Percentiles rank a stretch among this genome's conserved stretches.
Evolutionary conservation across 2,888 invertebrate genomes (phyloP).

Genomic region (Papilio demoleus): DNA sequence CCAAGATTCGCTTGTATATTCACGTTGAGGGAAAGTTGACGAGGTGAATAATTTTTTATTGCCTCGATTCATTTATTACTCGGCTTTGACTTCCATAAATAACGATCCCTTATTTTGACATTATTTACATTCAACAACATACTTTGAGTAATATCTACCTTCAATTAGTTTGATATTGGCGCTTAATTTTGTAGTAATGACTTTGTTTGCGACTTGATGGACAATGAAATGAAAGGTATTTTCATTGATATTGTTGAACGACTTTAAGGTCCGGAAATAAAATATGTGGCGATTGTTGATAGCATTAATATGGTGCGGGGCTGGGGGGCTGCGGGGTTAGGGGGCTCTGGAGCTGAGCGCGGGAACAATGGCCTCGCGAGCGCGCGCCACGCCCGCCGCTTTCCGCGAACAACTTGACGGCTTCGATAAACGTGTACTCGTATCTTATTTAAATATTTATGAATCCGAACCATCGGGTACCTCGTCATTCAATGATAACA

Average conservation of each 20-base stretch:
- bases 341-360: slow-evolving; percentile 24
- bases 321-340: not conserved
- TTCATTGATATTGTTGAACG: slow-evolving; percentile 33
- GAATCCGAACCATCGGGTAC: slow-evolving; percentile 72
- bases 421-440: slow-evolving; percentile 74
- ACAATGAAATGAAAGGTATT: slow-evolving; percentile 39
- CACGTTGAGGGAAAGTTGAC: slow-evolving; percentile 75
- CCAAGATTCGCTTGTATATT: slow-evolving; percentile 54
- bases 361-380: slow-evolving; percentile 61
- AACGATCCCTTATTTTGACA: slow-evolving; percentile 73
- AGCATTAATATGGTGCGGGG: slow-evolving; percentile 30
- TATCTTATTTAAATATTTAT: slow-evolving; percentile 79
- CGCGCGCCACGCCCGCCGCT: slow-evolving; percentile 72
- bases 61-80: slow-evolving; percentile 76
- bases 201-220: slow-evolving; percentile 40
- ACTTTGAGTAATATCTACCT: slow-evolving; percentile 72
- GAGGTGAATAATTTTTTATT: slow-evolving; percentile 77
- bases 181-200: slow-evolving; percentile 48
- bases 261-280: slow-evolving; percentile 34
- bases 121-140: slow-evolving; percentile 55
- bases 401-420: slow-evolving; percentile 78
- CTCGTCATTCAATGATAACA: slow-evolving; percentile 78
- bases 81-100: slow-evolving; percentile 72
- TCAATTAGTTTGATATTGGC: slow-evolving; percentile 67
- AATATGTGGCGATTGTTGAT: slow-evolving; percentile 37